Evolutionary conservation across 2,113 vertebrate genomes (phyloP), one percentile per base, ranked within the genome.

Genomic region (Rhinichthys klamathensis): DNA sequence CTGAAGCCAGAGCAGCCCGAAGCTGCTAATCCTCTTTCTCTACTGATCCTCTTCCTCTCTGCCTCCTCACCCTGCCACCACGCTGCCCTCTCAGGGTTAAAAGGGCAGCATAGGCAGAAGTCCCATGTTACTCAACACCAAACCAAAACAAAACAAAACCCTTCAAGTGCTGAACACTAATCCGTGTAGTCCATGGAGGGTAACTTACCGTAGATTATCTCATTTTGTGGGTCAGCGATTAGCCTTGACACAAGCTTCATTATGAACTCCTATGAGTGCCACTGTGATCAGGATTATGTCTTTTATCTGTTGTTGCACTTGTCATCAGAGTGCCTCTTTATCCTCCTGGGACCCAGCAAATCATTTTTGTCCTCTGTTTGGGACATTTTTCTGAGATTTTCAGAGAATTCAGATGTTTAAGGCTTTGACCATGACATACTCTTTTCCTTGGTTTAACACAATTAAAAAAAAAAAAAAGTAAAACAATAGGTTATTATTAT

Each of bases 11-110:
- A 84, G 85, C 80, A 86, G 73, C 86, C 82, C 89, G 90, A 93
- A 92, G 69, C 86, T 65, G 73, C 75, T 91, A 92, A 93, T 92
- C 92, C 87, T 90, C 91, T 92, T 92, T 92, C 35, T 11, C 85
- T 67, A 80, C 86, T 58, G n/a, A 87, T 87, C 89, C 84, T 46
- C 84, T 27, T 72, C 82, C 41, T 86, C 73, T 74, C 79, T 72
- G 60, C 80, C 49, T 41, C 73, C 75, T 85, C 75, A 38, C 74
- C 49, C 63, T 35, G 38, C 67, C 77, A 85, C 80, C 69, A 51
- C 38, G 60, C 72, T 61, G 9, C 75, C 65, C 86, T 44, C 65
- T 86, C 44, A 44, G 58, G 84, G 56, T 60, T 49, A 77, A 80
- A 78, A 84, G 77, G 23, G 65, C 58, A 46, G 73, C 30, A 83